Base-by-base conservation (phyloP, 2,797 vertebrate species). In the Gastrophryne carolinensis region DNA sequence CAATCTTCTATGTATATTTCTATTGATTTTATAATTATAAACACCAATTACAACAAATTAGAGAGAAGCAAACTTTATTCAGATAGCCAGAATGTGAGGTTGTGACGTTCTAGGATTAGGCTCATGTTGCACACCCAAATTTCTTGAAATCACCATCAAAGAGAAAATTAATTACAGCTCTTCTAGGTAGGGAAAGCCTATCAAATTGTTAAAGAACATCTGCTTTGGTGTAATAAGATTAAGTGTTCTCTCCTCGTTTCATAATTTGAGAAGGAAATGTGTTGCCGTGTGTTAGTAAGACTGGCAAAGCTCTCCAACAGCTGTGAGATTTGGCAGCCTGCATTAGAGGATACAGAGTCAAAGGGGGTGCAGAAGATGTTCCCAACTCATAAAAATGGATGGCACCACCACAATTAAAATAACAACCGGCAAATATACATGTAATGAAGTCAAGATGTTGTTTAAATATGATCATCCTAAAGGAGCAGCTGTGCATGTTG, bases 381-480 rank as follows among this genome's bases (percentile, higher is more conserved):
- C 80, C 83, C 83, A 84, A 84, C 80, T 82, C 81, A 79, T 68
- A 77, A 73, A 62, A 82, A 82, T 66, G 78, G 84, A 88, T 83
- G 86, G 79, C 41, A 60, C 76, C 73, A 67, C 6, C 75, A 79
- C 83, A 82, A 83, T 84, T 85, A 82, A 86, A 85, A 85, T 80
- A 88, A 87, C 87, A 87, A 86, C 87, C 87, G 86, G 74, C 87
- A 85, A 82, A 79, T 70, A 80, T 83, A 83, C 81, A 29, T 88
- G 87, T 87, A 87, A 88, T 90, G 87, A 89, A 89, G 87, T 86
- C 82, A 83, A 87, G 85, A 82, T 78, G 81, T 82, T 84, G 82
- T 57, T 84, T 87, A 88, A 87, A 89, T 86, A 84, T 87, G 89
- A 89, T 83, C 12, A n/a, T 47, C 50, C 58, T 66, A 61, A 19